A percentile compares a stretch with the other conserved stretches of the same genome.
Conservation (phyloP, 2,888 invertebrate genomes). For the Epistrophella euchroma region DNA sequence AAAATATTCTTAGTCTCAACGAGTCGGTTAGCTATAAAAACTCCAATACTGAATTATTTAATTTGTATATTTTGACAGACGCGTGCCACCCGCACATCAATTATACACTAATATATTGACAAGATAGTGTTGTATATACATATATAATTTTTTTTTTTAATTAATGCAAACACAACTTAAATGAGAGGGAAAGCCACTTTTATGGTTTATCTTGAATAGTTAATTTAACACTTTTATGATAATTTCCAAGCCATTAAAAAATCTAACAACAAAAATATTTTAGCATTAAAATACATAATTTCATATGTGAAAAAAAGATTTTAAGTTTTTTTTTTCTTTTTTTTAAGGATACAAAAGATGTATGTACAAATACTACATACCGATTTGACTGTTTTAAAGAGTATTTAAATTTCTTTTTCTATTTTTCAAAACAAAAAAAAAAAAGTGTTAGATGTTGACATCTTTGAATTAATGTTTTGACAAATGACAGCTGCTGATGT, state of each 20-base stretch:
- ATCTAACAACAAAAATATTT: background rate
- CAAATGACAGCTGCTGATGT: slow-evolving; percentile 27
- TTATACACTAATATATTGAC: background rate
- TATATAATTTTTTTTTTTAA: background rate
- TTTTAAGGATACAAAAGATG: background rate
- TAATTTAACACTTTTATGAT: slow-evolving; percentile 7
- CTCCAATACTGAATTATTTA: slow-evolving; percentile 1
- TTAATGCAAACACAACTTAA: slow-evolving; percentile 2
- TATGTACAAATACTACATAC: background rate
- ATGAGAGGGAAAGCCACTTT: background rate
- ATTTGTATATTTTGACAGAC: slow-evolving; percentile 16
- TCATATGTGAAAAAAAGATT: background rate
- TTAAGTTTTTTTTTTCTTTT: background rate
- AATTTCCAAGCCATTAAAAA: background rate
- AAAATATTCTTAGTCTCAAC: no score
- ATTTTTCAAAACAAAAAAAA: background rate
- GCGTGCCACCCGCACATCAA: slow-evolving; percentile 27
- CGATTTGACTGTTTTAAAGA: slow-evolving; percentile 5
- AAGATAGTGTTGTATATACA: background rate
- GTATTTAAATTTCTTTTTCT: background rate
- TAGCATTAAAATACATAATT: slow-evolving; percentile 13
- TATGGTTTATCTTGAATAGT: slow-evolving; percentile 5
- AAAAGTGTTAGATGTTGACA: slow-evolving; percentile 12
- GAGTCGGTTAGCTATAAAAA: background rate
- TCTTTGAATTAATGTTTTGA: slow-evolving; percentile 33